A percentile compares a stretch with the other conserved stretches of the same genome.
Conservation (phyloP, 2,888 invertebrate genomes). For the Lycia hirtaria region DNA sequence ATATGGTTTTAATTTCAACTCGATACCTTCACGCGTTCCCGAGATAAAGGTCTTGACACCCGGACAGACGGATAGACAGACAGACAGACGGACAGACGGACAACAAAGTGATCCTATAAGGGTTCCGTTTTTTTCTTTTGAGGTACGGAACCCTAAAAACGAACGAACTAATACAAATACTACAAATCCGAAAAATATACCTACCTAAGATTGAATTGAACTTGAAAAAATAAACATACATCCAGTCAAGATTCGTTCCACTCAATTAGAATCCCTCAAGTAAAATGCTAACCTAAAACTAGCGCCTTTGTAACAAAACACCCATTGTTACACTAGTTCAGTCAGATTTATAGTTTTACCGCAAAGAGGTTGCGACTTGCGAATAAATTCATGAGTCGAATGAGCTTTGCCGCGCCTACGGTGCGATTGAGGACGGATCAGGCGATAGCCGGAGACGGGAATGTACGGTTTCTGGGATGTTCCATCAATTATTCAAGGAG, state of each 20-base stretch:
- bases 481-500: constrained; percentile 36
- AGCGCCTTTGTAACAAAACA: constrained; percentile 24
- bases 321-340: constrained; percentile 27
- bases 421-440: constrained; percentile 53
- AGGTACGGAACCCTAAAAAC: no score
- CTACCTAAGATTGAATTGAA: neutral
- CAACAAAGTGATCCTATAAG: no score
- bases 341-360: constrained; percentile 45
- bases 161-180: no score
- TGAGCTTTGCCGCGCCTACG: constrained; percentile 57
- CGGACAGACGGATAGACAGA: no score
- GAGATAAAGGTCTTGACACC: no score
- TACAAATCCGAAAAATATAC: neutral
- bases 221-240: neutral
- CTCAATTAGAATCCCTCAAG: neutral
- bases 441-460: constrained; percentile 38
- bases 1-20: no score
- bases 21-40: no score
- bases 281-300: constrained; percentile 17
- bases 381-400: constrained; percentile 68
- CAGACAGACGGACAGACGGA: no score
- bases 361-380: constrained; percentile 49
- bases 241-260: neutral
- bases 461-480: constrained; percentile 30
- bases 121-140: no score